Conservation (phyloP, 2,888 invertebrate species). For the Actias luna region DNA sequence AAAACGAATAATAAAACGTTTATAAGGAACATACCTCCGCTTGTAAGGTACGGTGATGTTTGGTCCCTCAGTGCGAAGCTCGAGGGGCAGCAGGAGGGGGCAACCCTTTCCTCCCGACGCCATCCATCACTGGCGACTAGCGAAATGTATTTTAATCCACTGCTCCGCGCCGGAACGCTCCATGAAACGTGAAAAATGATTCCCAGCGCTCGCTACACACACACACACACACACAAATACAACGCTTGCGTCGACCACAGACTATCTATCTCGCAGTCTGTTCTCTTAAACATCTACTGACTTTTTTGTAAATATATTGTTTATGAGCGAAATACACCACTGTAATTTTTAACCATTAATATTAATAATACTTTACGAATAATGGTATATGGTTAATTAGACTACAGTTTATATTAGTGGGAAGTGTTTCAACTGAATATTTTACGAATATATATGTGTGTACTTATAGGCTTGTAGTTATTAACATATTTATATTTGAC, state of each 20-base stretch:
- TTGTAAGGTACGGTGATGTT: background rate
- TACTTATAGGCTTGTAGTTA: too few species aligned
- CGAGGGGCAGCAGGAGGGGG: conserved; percentile 29
- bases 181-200: conserved; percentile 82
- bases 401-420: too few species aligned
- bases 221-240: conserved; percentile 31
- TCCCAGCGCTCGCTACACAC: conserved; percentile 47
- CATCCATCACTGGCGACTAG: conserved; percentile 73
- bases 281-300: too few species aligned
- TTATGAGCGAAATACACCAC: background rate
- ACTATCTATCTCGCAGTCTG: background rate
- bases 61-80: background rate
- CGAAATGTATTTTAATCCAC: conserved; percentile 82
- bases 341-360: too few species aligned
- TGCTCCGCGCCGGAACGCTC: conserved; percentile 69
- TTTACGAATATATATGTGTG: too few species aligned
- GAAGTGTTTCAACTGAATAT: too few species aligned
- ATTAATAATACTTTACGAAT: too few species aligned
- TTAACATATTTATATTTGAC: too few species aligned
- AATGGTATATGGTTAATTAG: too few species aligned
- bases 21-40: background rate
- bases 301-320: background rate
- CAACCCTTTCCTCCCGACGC: conserved; percentile 66
- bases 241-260: background rate
- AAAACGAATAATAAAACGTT: background rate